phyloP scores from a whole-genome alignment of 2,888 invertebrate species.

The Drosophila prolongata region DNA sequence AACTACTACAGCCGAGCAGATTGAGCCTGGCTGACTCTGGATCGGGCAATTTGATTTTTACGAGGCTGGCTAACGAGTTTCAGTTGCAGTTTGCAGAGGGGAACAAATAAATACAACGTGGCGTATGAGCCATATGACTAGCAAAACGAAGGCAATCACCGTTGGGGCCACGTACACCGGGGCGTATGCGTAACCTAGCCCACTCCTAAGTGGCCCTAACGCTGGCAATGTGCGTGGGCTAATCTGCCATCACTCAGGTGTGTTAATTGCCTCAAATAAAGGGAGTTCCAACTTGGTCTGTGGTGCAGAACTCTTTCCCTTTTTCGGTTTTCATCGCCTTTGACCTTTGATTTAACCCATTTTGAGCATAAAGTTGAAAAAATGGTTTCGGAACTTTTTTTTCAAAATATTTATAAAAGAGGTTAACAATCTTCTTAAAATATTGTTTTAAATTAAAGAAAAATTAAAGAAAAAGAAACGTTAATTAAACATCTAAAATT shows the following conservation, averaged over 20 bases:
- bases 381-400: no score
- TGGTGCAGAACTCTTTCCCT: neutral
- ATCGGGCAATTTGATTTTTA: constrained; percentile 70
- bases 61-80: constrained; percentile 69
- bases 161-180: constrained; percentile 31
- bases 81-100: constrained; percentile 58
- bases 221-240: constrained; percentile 6
- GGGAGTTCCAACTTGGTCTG: neutral
- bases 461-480: no score
- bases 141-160: constrained; percentile 59
- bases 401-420: no score
- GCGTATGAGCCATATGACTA: constrained; percentile 56
- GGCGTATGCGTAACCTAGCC: constrained; percentile 39
- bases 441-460: no score
- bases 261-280: constrained; percentile 31
- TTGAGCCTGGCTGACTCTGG: constrained; percentile 6
- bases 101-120: constrained; percentile 68
- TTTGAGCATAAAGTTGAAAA: neutral
- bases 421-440: no score
- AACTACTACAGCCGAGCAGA: constrained; percentile 16
- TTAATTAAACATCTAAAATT: no score
- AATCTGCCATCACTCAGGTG: constrained; percentile 37
- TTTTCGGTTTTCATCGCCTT: neutral
- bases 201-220: constrained; percentile 9
- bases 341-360: constrained; percentile 9